Base-by-base conservation (phyloP, 2,797 vertebrate species). In the Gadopsis bispinosus region DNA sequence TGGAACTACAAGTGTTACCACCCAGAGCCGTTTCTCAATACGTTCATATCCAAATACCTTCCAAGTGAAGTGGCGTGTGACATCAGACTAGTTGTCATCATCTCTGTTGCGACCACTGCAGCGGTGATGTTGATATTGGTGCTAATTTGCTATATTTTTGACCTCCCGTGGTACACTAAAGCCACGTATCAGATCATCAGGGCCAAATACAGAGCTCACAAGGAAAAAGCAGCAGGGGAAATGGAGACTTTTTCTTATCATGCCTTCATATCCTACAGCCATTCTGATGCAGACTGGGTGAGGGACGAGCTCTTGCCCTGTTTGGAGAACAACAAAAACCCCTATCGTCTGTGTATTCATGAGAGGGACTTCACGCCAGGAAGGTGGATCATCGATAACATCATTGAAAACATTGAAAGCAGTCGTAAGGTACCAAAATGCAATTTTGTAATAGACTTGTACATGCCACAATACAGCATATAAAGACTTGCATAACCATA, bases 371-470 rank as follows among this genome's bases (percentile, higher is more conserved):
- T 97, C 85, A 94, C 89, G 37, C 97, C 96, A 2, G 96, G 96
- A 43, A 94, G 86, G 37, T 97, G 97, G 97, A 96, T 97, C 81
- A 97, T 97, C 2, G 96, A 97, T 69, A 97, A 97, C 92, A 97
- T 97, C 72, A 97, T 97, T n/a, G 96, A 97, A 22, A 97, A 96
- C 89, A 97, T 97, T 1, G 97, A 97, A 88, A 94, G 62, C 83
- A 97, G 97, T 78, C 89, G 78, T 9, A 97, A 97, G 94, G 94
- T 97, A 89, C 8, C 0, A 56, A 22, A 51, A 60, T 45, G 0
- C 5, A 48, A 11, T 66, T 67, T 37, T 68, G 8, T 5, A 35
- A 69, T 41, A 26, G 5, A 5, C 1, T 1, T 2, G 1, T 7
- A 19, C 4, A 31, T 56, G 22, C 14, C 37, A 62, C 14, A 20